Evolutionary conservation across 2,113 vertebrate genomes (phyloP), one percentile per base, ranked within the genome.

Genomic region (Elgaria multicarinata): DNA sequence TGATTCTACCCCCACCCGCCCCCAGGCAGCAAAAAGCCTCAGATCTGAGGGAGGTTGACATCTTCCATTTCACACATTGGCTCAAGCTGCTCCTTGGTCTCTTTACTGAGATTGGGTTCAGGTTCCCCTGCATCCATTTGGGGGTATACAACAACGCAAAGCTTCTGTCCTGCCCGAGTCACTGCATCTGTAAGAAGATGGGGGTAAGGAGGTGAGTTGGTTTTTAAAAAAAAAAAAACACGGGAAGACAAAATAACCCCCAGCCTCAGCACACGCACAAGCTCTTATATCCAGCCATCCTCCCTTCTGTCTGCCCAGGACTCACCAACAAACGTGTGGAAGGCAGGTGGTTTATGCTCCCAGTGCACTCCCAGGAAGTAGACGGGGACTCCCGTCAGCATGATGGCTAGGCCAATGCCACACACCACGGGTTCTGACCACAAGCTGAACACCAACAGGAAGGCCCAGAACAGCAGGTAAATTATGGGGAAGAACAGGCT

Each of bases 381-480:
- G 90, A 99, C 98, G 0, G 98, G 98, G 2, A 98, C 98, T 0
- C 98, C 98, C 0, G 98, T 98, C 89, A 99, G 96, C 98, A 99
- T 98, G 96, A 99, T 99, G 91, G 98, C 98, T 88, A 99, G 96
- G 84, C 98, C 98, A 1, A 97, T 98, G 87, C 98, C 98, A 22
- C 98, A 99, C 58, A 99, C 98, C 92, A 99, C 83, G 0, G 98
- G 98, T 94, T 99, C 98, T 0, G 98, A 98, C 97, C 98, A 98
- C 20, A 99, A 96, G 86, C 98, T 98, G 96, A 99, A 99, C 93
- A 98, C 95, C 89, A 99, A 96, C 92, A 99, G 92, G 96, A 99
- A 98, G 88, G 98, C 98, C 98, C 98, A 99, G 96, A 99, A 99
- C 69, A 99, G 89, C 95, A 99, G 95, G 95, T 99, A 99, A 95